These are phyloP conservation scores for Corvus hawaiiensis DNA, from an alignment of 2,113 vertebrate species.

Conservation along the genomic window DNA sequence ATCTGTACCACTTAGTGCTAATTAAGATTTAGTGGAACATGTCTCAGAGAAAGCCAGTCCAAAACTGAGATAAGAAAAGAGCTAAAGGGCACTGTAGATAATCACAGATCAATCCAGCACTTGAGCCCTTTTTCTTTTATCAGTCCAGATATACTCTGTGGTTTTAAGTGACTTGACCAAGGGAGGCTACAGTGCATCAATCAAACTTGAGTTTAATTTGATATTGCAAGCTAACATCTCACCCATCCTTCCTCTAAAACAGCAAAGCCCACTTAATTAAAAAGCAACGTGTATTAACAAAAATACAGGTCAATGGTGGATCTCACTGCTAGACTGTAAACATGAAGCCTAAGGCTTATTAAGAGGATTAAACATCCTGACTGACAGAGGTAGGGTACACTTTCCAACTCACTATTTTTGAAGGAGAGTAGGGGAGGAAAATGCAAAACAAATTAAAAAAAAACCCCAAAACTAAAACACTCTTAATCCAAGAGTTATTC, in stretches of 20 bases:
- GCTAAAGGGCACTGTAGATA: neutral
- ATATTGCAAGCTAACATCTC: neutral
- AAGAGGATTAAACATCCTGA: conserved; percentile 7
- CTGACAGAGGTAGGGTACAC: neutral
- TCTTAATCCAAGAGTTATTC: neutral
- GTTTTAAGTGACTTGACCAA: neutral
- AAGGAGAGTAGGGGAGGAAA: neutral
- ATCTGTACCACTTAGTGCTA: neutral
- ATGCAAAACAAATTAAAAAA: neutral
- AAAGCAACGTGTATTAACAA: neutral
- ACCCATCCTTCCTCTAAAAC: neutral
- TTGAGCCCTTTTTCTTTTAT: neutral
- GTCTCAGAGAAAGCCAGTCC: neutral
- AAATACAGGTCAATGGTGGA: neutral
- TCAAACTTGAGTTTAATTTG: neutral
- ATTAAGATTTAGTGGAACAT: neutral
- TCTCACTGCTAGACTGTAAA: neutral
- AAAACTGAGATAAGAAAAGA: neutral
- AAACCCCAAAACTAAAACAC: neutral
- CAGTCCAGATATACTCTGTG: neutral
- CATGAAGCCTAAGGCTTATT: neutral
- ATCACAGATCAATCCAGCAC: neutral
- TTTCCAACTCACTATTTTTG: neutral
- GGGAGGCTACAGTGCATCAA: neutral
- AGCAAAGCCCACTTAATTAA: neutral